A percentile compares a stretch with the other conserved stretches of the same genome.
Evolutionary conservation across 2,113 vertebrate species (phyloP).

Genomic region (Ailurus styani): DNA sequence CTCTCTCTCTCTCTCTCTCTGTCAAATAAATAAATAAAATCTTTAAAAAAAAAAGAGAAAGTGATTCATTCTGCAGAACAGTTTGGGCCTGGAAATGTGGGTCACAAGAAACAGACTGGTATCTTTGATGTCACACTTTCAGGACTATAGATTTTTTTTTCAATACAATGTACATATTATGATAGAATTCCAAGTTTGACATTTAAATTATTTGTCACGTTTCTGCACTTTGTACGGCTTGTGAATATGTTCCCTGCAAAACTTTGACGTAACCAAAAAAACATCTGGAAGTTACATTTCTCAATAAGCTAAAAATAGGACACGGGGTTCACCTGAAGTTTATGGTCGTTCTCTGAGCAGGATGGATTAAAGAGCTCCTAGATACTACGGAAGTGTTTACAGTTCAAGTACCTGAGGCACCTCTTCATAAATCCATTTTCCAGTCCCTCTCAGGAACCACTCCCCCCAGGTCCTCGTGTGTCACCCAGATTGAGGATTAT

Average conservation of each 20-base stretch:
- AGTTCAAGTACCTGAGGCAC: background rate
- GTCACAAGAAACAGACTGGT: background rate
- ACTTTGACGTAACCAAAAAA: background rate
- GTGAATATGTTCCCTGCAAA: background rate
- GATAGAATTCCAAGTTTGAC: background rate
- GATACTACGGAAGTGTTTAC: background rate
- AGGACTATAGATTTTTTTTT: background rate
- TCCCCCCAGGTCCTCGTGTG: background rate
- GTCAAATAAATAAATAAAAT: too few species aligned
- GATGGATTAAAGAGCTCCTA: background rate
- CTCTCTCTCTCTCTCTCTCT: too few species aligned
- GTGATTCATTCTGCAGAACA: background rate
- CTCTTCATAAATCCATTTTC: background rate
- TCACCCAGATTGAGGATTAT: background rate
- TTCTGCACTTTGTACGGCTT: background rate
- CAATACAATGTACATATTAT: background rate
- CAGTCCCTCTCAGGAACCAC: background rate
- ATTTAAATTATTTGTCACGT: background rate
- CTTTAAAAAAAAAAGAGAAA: too few species aligned
- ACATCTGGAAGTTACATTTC: conserved; percentile 22
- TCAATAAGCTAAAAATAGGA: conserved; percentile 37
- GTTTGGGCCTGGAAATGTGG: background rate
- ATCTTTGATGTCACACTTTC: background rate
- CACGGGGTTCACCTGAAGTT: background rate
- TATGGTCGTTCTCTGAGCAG: background rate